Base-by-base conservation (phyloP, 2,888 invertebrate genomes). In the Nowickia ferox region DNA sequence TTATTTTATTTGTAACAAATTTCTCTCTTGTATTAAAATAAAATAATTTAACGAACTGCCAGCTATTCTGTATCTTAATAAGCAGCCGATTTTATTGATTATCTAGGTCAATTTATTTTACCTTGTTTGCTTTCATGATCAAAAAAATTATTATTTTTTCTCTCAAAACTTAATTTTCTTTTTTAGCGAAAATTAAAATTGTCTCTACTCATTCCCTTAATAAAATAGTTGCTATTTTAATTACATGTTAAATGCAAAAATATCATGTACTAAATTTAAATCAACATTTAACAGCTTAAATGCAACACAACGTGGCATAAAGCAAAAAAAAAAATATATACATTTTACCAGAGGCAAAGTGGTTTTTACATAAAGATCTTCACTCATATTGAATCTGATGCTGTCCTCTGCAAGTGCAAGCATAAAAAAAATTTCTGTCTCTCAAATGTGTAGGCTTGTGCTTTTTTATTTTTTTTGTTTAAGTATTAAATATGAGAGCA, bases 201-300 rank as follows among this genome's bases (percentile, higher is more conserved):
- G 61, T 53, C n/a, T 46, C 17, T 65, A 19, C 11, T 57, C 22
- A 40, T 30, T 71, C 48, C n/a, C 44, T n/a, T 48, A 48, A 51
- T 63, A 61, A 85, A 84, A 87, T 84, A 88, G 90, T 92, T 92
- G 89, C 90, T 89, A 90, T 92, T 92, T 92, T 92, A 92, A 92
- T 92, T 92, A 89, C 86, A 88, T 87, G 88, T 89, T 91, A 87
- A 86, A 74, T 77, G 69, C 87, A 88, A 86, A 87, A 87, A 87
- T 87, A 88, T 88, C 88, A 85, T 88, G 86, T 72, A 76, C 82
- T 79, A 89, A 89, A 89, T 89, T 88, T 86, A 87, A 89, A 87
- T 85, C 88, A 89, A 87, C 88, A 89, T 86, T 88, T 87, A 86
- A 78, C 86, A 76, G 80, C 86, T 78, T 82, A 88, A 88, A 86